These are phyloP conservation scores for Periparus ater DNA, from an alignment of 2,797 vertebrate genomes.

Conservation along the genomic window DNA sequence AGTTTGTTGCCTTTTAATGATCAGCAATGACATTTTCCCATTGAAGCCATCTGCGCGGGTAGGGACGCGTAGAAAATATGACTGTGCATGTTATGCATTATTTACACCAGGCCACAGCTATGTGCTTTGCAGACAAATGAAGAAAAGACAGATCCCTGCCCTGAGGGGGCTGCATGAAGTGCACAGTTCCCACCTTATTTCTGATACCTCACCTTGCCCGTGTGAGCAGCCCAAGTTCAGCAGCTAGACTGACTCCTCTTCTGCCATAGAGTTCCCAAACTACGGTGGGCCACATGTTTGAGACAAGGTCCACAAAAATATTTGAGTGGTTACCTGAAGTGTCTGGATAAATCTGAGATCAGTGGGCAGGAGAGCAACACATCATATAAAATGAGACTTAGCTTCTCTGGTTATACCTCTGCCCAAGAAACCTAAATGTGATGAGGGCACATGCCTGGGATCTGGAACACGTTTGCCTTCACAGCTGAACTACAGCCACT, in stretches of 20 bases:
- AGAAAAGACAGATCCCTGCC: constrained; percentile 1
- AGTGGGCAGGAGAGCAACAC: background rate
- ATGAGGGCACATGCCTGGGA: background rate
- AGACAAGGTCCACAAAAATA: background rate
- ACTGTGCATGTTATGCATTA: constrained; percentile 51
- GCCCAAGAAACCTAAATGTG: background rate
- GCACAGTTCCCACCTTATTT: background rate
- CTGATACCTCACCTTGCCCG: background rate
- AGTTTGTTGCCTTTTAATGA: constrained; percentile 29
- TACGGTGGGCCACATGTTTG: background rate
- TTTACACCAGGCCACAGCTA: constrained; percentile 34
- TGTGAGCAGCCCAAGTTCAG: fast-evolving
- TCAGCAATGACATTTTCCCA: constrained; percentile 21
- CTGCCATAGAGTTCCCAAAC: background rate
- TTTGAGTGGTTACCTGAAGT: background rate
- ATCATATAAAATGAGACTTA: background rate
- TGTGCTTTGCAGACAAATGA: constrained; percentile 43
- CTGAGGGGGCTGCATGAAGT: background rate
- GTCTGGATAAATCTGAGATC: background rate
- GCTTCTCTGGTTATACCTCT: background rate
- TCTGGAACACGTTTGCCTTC: background rate
- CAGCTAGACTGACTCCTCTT: background rate
- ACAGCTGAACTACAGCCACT: background rate
- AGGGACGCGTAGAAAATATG: constrained; percentile 22
- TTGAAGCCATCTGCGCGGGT: constrained; percentile 4